These are phyloP conservation scores for Acanthosoma haemorrhoidale DNA, from an alignment of 2,888 invertebrate species.

Conservation along the genomic window DNA sequence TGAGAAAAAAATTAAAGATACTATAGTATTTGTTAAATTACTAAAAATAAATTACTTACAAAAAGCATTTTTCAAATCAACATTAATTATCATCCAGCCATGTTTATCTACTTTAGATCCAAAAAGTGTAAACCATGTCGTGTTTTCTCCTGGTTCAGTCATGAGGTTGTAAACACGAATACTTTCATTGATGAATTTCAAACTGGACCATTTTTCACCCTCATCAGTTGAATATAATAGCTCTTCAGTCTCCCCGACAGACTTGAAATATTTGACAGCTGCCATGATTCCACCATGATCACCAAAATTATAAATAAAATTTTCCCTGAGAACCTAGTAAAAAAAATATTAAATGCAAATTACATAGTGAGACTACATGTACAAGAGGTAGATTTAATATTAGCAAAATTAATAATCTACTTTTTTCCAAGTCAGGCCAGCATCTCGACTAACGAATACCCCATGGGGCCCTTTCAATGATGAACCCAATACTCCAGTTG, in stretches of 20 bases:
- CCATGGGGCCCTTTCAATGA: conserved; percentile 74
- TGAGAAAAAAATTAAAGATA: no score
- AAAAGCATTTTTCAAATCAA: conserved; percentile 55
- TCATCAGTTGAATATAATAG: conserved; percentile 81
- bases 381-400: not conserved
- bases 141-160: conserved; percentile 92
- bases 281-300: conserved; percentile 86
- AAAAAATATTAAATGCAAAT: not conserved
- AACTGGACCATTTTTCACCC: conserved; percentile 72
- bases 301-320: conserved; percentile 81
- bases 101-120: conserved; percentile 72
- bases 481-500: conserved; percentile 73
- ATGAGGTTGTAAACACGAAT: conserved; percentile 82
- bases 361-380: not conserved
- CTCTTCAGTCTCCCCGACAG: conserved; percentile 68
- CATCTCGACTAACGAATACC: conserved; percentile 74
- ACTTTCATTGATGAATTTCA: conserved; percentile 65
- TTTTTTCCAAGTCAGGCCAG: conserved; percentile 75
- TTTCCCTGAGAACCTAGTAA: conserved; percentile 59
- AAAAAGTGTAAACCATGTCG: conserved; percentile 85
- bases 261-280: conserved; percentile 75
- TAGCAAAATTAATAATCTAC: conserved; percentile 47
- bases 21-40: no score
- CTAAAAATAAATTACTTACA: conserved; percentile 48
- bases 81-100: conserved; percentile 81